Base-by-base conservation (phyloP, 2,113 vertebrate genomes). In the Spilogale gracilis region DNA sequence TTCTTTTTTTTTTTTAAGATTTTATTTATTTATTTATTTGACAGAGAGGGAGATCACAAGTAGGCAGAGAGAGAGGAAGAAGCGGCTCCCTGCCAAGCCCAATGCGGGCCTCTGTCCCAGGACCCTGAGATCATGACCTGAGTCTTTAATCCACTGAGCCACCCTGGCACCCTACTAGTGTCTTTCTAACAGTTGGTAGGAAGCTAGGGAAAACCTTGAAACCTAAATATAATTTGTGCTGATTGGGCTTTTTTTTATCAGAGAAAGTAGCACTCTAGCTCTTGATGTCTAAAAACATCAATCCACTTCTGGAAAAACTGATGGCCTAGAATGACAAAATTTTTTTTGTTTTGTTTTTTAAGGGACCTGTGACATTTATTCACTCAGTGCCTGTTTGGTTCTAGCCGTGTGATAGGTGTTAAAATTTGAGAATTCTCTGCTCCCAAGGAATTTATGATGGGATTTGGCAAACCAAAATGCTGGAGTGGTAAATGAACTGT, bases 121-220 rank as follows among this genome's bases (percentile, higher is more conserved):
- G 38, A 38, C 38, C 38, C 38, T 38, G 38, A 38, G 38, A 38
- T 38, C 38, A 38, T 38, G 38, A 38, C 38, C 38, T 38, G 38
- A 38, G 38, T 38, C 38, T 38, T 38, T 38, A 38, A 38, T 38
- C 38, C 38, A 38, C 38, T 38, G 38, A 38, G 38, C 38, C 38
- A 38, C 38, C 38, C 38, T 38, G 38, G 38, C 38, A 38, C 38
- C 76, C 50, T 54, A 32, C 9, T 85, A n/a, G 27, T 93, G 12
- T 86, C 89, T 94, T 94, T 32, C 21, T 54, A 83, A 1, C 12
- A 32, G 12, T 91, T 91, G 54, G 11, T 58, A 50, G 17, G 54
- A 71, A 89, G 23, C 45, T 80, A 63, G 73, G 78, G 69, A 67
- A 94, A 89, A 9, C 85, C n/a, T 95, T 80, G 63, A 90, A 78